phyloP scores from a whole-genome alignment of 2,113 vertebrate species.

The Gasterosteus aculeatus region DNA sequence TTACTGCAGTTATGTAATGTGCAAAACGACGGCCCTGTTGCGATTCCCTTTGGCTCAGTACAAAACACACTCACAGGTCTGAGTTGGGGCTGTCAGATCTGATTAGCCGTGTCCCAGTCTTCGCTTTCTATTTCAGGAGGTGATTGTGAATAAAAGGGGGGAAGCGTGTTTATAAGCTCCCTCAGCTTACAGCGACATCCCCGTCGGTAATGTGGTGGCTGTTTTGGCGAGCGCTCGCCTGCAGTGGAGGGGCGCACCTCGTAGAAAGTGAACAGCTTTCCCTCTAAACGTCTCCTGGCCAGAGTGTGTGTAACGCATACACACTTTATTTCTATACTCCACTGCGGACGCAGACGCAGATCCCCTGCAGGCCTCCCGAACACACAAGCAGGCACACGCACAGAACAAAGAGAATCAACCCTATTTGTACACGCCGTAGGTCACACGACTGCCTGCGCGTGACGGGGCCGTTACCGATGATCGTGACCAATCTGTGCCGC shows the following conservation, averaged over 20 bases:
- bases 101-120: constrained; percentile 51
- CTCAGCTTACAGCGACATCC: constrained; percentile 25
- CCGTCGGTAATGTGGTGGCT: constrained; percentile 17
- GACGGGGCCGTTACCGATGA: neutral
- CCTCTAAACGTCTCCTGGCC: neutral
- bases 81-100: constrained; percentile 43
- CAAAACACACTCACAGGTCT: constrained; percentile 28
- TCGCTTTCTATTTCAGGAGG: constrained; percentile 61
- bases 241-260: too few species aligned
- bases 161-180: constrained; percentile 42
- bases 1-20: constrained; percentile 41
- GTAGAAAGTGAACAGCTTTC: too few species aligned
- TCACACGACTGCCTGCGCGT: neutral
- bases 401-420: neutral
- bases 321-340: neutral
- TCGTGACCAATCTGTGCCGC: constrained; percentile 5
- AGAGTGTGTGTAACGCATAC: neutral
- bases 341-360: constrained; percentile 6
- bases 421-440: neutral
- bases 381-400: neutral
- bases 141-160: constrained; percentile 62
- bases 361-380: neutral
- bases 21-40: constrained; percentile 11
- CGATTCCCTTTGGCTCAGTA: constrained; percentile 20
- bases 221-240: neutral